Percentiles rank a stretch among this genome's conserved stretches.
Conservation (phyloP, 2,113 vertebrate genomes). For the Hyla sarda region DNA sequence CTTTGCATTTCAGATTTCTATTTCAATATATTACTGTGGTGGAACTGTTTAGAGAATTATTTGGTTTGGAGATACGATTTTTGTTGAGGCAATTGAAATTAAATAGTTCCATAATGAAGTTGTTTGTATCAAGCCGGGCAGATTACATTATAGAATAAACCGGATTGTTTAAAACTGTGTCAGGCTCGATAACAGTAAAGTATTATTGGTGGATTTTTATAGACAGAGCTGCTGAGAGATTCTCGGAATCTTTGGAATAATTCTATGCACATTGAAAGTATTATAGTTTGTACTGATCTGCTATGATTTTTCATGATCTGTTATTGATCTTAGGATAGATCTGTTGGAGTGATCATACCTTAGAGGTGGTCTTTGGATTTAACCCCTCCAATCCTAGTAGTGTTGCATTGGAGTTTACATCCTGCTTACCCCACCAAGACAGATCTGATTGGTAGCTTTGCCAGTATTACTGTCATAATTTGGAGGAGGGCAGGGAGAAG, state of each 20-base stretch:
- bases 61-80: background rate
- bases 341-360: no score
- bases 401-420: no score
- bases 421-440: no score
- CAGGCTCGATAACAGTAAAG: conserved; percentile 1
- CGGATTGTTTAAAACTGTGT: background rate
- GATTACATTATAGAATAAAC: background rate
- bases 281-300: no score
- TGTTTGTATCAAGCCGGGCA: background rate
- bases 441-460: no score
- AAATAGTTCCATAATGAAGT: conserved; percentile 16
- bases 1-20: background rate
- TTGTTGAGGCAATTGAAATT: conserved; percentile 9
- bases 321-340: no score
- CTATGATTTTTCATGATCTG: no score
- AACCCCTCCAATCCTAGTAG: no score
- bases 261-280: background rate
- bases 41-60: conserved; percentile 4
- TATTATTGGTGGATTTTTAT: background rate
- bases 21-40: background rate
- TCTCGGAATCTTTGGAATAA: background rate
- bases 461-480: no score
- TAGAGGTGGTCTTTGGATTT: no score
- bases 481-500: no score
- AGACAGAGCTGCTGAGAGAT: background rate